Conservation (phyloP, 1,140 invertebrate genomes). For the Aphelinus atriplicis region DNA sequence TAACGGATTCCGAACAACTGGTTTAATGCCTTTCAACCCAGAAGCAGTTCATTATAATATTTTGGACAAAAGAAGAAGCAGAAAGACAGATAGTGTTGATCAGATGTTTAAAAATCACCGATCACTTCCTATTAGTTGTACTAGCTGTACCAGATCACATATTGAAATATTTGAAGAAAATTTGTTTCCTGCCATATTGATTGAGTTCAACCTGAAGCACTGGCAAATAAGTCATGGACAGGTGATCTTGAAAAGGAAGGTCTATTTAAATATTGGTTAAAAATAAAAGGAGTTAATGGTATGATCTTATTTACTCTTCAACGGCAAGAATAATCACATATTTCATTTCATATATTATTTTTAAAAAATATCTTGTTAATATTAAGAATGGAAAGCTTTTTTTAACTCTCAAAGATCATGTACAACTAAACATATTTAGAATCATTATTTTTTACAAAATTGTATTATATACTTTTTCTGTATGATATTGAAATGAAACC, state of each 20-base stretch:
- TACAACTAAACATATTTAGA: not conserved
- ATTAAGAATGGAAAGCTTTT: not conserved
- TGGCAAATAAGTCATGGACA: not conserved
- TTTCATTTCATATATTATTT: not conserved
- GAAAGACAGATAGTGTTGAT: not conserved
- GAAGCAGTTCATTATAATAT: slow-evolving; percentile 7
- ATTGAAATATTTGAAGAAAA: not conserved
- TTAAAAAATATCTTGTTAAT: not conserved
- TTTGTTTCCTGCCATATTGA: not conserved
- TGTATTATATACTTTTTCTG: not conserved
- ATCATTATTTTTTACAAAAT: not conserved
- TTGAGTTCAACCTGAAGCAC: not conserved
- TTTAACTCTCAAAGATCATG: not conserved
- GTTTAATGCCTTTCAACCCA: slow-evolving; percentile 13
- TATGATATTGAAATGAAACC: not conserved
- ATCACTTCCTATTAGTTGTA: not conserved
- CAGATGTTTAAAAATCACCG: not conserved
- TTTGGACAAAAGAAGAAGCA: slow-evolving; percentile 6
- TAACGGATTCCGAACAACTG: slow-evolving; percentile 1
- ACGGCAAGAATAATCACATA: not conserved
- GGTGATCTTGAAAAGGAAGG: not conserved
- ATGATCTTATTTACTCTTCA: not conserved
- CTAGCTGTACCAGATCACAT: not conserved
- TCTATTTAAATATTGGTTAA: not conserved
- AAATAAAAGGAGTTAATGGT: not conserved